These are phyloP conservation scores for Marisa cornuarietis DNA, from an alignment of 1,140 invertebrate genomes.

Conservation along the genomic window DNA sequence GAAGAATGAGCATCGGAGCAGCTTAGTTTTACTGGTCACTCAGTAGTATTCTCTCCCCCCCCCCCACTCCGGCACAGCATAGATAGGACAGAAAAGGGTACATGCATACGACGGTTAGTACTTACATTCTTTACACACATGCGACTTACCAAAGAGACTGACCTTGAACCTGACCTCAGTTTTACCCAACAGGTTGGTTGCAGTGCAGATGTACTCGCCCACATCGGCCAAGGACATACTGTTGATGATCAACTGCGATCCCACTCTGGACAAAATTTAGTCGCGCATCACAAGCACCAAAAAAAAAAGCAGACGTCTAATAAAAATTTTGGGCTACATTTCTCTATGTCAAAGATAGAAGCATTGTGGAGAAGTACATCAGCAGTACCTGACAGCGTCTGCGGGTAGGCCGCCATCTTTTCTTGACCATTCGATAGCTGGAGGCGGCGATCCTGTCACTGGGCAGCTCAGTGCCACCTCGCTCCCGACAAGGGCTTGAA, in stretches of 20 bases:
- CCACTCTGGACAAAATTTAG: neutral
- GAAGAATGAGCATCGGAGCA: no score
- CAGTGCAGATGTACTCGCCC: conserved; percentile 7
- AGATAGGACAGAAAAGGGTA: no score
- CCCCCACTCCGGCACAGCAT: no score
- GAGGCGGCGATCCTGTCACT: neutral
- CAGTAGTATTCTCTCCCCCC: no score
- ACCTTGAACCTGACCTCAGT: conserved; percentile 1
- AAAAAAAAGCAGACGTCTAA: no score
- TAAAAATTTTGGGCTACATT: neutral
- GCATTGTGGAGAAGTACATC: neutral
- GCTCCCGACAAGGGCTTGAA: neutral
- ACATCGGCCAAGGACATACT: neutral
- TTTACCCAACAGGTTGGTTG: neutral
- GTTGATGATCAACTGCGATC: neutral
- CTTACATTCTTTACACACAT: neutral
- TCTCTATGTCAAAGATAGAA: neutral
- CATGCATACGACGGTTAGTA: no score
- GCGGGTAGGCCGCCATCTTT: neutral
- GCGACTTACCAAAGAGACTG: neutral
- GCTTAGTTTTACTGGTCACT: no score
- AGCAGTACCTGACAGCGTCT: neutral
- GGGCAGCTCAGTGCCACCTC: conserved; percentile 2
- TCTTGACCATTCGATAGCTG: conserved; percentile 6
- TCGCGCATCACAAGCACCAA: neutral